Evolutionary conservation across 2,888 invertebrate species (phyloP).

Genomic region (Drosophila eohydei): DNA sequence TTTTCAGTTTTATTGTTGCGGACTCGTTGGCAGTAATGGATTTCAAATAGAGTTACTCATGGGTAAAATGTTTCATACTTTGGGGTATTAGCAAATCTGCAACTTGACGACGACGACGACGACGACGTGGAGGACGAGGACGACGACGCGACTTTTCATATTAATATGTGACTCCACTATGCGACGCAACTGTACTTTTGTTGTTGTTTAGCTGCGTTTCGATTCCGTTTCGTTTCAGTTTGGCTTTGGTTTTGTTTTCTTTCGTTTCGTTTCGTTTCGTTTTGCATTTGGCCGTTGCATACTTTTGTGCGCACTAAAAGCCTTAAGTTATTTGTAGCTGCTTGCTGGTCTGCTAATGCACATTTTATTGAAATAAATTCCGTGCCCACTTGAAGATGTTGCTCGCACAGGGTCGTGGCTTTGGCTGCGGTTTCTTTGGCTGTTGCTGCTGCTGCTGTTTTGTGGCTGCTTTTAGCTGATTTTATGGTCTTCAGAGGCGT

Average conservation of each 20-base stretch:
- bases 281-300: slow-evolving; percentile 64
- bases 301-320: slow-evolving; percentile 70
- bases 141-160: slow-evolving; percentile 34
- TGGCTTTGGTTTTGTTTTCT: not conserved
- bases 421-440: slow-evolving; percentile 24
- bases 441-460: slow-evolving; percentile 59
- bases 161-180: slow-evolving; percentile 55
- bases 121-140: slow-evolving; percentile 24
- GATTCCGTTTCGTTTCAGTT: slow-evolving; percentile 28
- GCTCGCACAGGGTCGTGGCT: slow-evolving; percentile 18
- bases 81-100: slow-evolving; percentile 80
- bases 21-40: slow-evolving; percentile 80
- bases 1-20: slow-evolving; percentile 78
- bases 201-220: slow-evolving; percentile 19
- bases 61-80: slow-evolving; percentile 81
- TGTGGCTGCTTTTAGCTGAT: slow-evolving; percentile 78
- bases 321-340: slow-evolving; percentile 79
- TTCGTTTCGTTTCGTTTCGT: slow-evolving; percentile 37
- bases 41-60: slow-evolving; percentile 81
- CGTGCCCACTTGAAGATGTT: slow-evolving; percentile 65
- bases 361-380: slow-evolving; percentile 80
- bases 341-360: slow-evolving; percentile 70
- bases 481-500: slow-evolving; percentile 77
- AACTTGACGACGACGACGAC: slow-evolving; percentile 35
- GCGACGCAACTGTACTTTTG: slow-evolving; percentile 34